These are phyloP conservation scores for Sinocyclocheilus maitianheensis DNA, from an alignment of 2,113 vertebrate genomes.

Conservation along the genomic window DNA sequence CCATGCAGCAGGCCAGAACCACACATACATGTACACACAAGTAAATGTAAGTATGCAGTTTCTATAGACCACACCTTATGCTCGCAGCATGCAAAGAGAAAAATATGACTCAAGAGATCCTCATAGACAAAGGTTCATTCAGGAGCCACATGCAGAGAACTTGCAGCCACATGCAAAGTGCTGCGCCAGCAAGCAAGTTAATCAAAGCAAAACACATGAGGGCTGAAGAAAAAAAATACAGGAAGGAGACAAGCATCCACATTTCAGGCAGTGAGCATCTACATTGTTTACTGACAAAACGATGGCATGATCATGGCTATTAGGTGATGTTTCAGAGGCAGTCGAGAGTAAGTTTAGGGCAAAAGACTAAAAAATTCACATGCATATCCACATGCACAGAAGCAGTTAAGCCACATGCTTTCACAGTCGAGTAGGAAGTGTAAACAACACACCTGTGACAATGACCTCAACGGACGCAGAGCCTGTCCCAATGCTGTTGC, in stretches of 20 bases:
- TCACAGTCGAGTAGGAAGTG: neutral
- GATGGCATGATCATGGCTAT: neutral
- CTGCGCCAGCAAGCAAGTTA: neutral
- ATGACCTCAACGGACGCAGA: slow-evolving; percentile 90
- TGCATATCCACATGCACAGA: slow-evolving; percentile 23
- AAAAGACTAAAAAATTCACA: neutral
- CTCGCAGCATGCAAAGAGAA: slow-evolving; percentile 25
- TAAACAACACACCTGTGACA: slow-evolving; percentile 84
- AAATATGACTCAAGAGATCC: slow-evolving; percentile 20
- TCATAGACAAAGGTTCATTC: neutral
- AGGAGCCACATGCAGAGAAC: slow-evolving; percentile 3
- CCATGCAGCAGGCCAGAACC: slow-evolving; percentile 26
- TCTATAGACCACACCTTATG: slow-evolving; percentile 46
- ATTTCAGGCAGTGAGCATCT: neutral
- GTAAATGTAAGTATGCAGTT: slow-evolving; percentile 18
- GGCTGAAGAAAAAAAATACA: neutral
- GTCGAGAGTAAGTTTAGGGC: neutral
- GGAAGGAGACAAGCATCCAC: neutral
- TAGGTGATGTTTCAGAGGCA: slow-evolving; percentile 50
- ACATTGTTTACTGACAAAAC: neutral
- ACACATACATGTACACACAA: slow-evolving; percentile 29
- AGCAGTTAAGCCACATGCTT: slow-evolving; percentile 27
- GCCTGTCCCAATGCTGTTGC: slow-evolving; percentile 90
- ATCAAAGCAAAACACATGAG: neutral
- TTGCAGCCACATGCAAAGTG: slow-evolving; percentile 33